phyloP scores from a whole-genome alignment of 2,888 invertebrate species.

The Lydus trimaculatus region DNA sequence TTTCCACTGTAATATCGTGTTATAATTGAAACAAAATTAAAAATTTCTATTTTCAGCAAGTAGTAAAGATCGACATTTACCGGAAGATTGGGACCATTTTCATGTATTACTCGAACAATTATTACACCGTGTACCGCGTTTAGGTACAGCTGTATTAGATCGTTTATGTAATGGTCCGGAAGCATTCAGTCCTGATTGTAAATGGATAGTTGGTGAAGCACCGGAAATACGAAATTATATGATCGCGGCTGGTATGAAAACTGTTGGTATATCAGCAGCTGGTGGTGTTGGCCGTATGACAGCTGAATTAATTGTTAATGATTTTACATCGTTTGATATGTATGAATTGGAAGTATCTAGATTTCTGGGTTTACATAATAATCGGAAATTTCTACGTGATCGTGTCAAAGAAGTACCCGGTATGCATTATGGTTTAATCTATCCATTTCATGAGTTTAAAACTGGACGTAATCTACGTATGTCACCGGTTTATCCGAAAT shows the following conservation, averaged over 20 bases:
- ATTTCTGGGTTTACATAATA: slow-evolving; percentile 93
- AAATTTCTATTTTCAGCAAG: slow-evolving; percentile 59
- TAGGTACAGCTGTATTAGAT: slow-evolving; percentile 78
- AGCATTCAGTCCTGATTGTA: slow-evolving; percentile 96
- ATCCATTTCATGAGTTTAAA: slow-evolving; percentile 86
- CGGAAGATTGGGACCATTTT: slow-evolving; percentile 97
- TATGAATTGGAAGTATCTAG: slow-evolving; percentile 90
- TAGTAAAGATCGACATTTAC: slow-evolving; percentile 71
- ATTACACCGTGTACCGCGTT: slow-evolving; percentile 80
- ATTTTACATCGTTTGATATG: slow-evolving; percentile 82
- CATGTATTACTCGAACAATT: slow-evolving; percentile 87
- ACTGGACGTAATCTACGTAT: slow-evolving; percentile 90
- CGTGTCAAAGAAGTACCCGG: slow-evolving; percentile 93
- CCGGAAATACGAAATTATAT: slow-evolving; percentile 92
- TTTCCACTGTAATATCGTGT: slow-evolving; percentile 29
- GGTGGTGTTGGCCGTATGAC: slow-evolving; percentile 94
- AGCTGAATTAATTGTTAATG: slow-evolving; percentile 86
- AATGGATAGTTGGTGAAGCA: slow-evolving; percentile 93
- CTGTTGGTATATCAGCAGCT: slow-evolving; percentile 93
- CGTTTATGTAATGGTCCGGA: slow-evolving; percentile 89
- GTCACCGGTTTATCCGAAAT: slow-evolving; percentile 93
- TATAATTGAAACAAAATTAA: neutral
- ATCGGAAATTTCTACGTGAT: slow-evolving; percentile 89
- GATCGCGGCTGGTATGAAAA: slow-evolving; percentile 96
- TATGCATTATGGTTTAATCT: slow-evolving; percentile 81